Percentiles rank a stretch among this genome's conserved stretches.
These are phyloP conservation scores for Tipula lateralis DNA, from an alignment of 2,888 invertebrate species.

Conservation along the genomic window DNA sequence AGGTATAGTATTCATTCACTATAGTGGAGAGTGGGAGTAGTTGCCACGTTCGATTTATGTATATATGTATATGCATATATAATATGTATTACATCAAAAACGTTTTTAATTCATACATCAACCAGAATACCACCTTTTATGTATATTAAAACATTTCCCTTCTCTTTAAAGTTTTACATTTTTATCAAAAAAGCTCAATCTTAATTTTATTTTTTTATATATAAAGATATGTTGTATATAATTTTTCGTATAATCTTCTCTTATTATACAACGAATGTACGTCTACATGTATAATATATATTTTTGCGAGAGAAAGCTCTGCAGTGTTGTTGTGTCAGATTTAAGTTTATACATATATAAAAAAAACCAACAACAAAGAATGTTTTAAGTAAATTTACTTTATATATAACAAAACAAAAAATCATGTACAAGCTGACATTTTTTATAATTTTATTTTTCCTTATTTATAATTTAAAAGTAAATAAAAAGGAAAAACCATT, in stretches of 20 bases:
- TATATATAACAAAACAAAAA: neutral
- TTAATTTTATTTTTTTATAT: neutral
- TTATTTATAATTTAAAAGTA: slow-evolving; percentile 19
- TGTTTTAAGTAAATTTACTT: slow-evolving; percentile 1
- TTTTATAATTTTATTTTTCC: neutral
- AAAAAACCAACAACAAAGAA: neutral
- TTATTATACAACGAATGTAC: neutral
- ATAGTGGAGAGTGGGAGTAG: no score
- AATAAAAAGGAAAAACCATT: slow-evolving; percentile 24
- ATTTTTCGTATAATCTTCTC: neutral
- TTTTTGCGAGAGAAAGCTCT: neutral
- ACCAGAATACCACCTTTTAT: neutral
- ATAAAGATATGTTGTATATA: neutral
- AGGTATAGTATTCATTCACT: no score
- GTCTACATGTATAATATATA: neutral
- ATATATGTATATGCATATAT: neutral
- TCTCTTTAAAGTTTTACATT: neutral
- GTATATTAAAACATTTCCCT: neutral
- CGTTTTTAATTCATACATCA: neutral
- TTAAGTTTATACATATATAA: neutral
- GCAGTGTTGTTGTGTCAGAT: neutral
- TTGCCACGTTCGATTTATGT: neutral
- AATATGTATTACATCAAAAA: neutral
- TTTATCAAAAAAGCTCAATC: neutral
- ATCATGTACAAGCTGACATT: neutral